Base-by-base conservation (phyloP, 2,797 vertebrate species). In the Hippocampus kuda region DNA sequence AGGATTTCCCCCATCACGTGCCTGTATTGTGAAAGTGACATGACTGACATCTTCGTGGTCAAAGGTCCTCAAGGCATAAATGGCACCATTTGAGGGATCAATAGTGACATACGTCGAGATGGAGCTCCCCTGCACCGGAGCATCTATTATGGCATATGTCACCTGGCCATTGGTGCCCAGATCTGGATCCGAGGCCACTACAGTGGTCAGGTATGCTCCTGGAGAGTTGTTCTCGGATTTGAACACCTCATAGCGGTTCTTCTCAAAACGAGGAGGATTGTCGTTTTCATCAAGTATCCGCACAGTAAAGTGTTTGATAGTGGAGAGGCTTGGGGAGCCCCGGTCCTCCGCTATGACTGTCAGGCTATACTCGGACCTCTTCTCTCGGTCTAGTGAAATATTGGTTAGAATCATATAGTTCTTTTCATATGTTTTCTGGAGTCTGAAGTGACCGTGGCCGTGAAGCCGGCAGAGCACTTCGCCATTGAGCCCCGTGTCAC, bases 401-500 rank as follows among this genome's bases (percentile, higher is more conserved):
- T 99, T 99, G 53, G 95, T 99, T 75, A 98, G 86, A 81, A 99
- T 96, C 88, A 99, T 93, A 75, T 96, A 99, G 85, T 99, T 99
- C 78, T 95, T 98, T 80, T 98, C 96, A 0, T 98, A 92, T 56
- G 93, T 98, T 83, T 95, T 96, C 80, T 98, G 95, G 51, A 99
- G 92, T 77, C 93, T 92, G 84, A 99, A 99, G 83, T 97, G 95
- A 0, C 96, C 95, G 0, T 98, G 96, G 0, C 96, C 96, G 0
- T 96, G 96, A 12, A 99, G 92, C 65, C 90, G 92, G 83, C 95
- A 99, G 22, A 92, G 82, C 20, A 97, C 85, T 77, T 98, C 96
- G 0, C 97, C 96, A 22, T 97, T 99, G 51, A 91, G 75, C 1
- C 96, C 96, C 0, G 93, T 91, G 63, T 99, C 97, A 10, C 84